Conservation (phyloP, 2,113 vertebrate species). For the Alouatta palliata region DNA sequence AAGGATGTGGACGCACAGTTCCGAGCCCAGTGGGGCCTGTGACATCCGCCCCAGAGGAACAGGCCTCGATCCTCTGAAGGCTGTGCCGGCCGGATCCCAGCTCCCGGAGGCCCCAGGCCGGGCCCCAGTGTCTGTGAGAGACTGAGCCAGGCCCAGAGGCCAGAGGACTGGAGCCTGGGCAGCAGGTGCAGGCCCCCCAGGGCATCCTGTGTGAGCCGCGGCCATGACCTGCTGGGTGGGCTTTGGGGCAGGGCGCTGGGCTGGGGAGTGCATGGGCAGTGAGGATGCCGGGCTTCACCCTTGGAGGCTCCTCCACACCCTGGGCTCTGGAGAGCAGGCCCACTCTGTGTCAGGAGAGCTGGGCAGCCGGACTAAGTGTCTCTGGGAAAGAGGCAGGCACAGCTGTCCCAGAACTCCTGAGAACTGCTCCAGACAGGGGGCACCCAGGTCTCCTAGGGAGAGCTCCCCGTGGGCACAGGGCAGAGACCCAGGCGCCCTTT, state of each 20-base stretch:
- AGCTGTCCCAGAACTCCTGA: not conserved
- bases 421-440: not conserved
- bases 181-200: not conserved
- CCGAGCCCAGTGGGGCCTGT: not conserved
- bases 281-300: not conserved
- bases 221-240: not conserved
- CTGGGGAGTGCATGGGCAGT: accelerated
- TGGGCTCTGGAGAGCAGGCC: not conserved
- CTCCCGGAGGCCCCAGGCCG: not conserved
- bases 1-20: not conserved
- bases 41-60: not conserved
- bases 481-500: not conserved
- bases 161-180: not conserved
- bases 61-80: not conserved
- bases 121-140: not conserved
- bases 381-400: not conserved
- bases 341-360: not conserved
- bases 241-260: not conserved
- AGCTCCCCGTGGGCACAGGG: not conserved
- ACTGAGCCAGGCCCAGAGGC: not conserved
- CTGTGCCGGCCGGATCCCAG: not conserved
- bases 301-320: not conserved
- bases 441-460: not conserved
- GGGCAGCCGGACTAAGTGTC: not conserved
- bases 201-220: not conserved